A percentile compares a stretch with the other conserved stretches of the same genome.
phyloP scores from a whole-genome alignment of 2,113 vertebrate species.

The Syngnathus floridae region DNA sequence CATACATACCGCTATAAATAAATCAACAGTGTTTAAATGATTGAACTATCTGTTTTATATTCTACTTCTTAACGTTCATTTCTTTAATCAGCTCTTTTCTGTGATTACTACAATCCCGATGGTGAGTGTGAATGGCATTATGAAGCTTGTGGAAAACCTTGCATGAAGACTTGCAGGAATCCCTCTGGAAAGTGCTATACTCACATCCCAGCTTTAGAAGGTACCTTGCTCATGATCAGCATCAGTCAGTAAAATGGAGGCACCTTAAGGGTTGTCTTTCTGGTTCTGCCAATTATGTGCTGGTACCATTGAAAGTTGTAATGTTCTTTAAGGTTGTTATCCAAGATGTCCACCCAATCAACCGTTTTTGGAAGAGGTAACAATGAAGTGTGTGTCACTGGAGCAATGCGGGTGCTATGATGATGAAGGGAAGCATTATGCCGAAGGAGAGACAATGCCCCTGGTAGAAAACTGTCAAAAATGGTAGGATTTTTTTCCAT shows the following conservation, averaged over 20 bases:
- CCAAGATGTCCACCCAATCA: constrained; percentile 74
- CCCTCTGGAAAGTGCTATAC: constrained; percentile 74
- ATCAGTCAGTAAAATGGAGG: not conserved
- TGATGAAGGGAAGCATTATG: constrained; percentile 68
- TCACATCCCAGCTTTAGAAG: constrained; percentile 77
- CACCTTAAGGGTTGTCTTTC: not conserved
- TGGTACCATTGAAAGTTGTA: not conserved
- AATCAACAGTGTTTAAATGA: not conserved
- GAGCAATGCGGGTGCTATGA: constrained; percentile 71
- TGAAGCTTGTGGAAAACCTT: constrained; percentile 77
- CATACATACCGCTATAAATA: not conserved
- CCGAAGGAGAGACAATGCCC: constrained; percentile 60
- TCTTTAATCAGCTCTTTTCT: constrained; percentile 78
- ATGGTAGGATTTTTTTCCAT: constrained; percentile 69
- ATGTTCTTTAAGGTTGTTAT: constrained; percentile 77
- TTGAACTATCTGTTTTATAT: not conserved
- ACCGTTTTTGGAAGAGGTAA: constrained; percentile 78
- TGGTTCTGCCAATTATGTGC: not conserved
- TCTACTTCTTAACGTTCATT: not conserved
- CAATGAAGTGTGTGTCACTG: constrained; percentile 75
- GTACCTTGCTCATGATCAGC: constrained; percentile 50
- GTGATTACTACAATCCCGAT: constrained; percentile 83
- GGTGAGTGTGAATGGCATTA: constrained; percentile 88
- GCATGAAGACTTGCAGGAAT: constrained; percentile 82
- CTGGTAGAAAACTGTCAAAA: constrained; percentile 66